phyloP scores from a whole-genome alignment of 1,140 invertebrate species.

The Drosophila jambulina region DNA sequence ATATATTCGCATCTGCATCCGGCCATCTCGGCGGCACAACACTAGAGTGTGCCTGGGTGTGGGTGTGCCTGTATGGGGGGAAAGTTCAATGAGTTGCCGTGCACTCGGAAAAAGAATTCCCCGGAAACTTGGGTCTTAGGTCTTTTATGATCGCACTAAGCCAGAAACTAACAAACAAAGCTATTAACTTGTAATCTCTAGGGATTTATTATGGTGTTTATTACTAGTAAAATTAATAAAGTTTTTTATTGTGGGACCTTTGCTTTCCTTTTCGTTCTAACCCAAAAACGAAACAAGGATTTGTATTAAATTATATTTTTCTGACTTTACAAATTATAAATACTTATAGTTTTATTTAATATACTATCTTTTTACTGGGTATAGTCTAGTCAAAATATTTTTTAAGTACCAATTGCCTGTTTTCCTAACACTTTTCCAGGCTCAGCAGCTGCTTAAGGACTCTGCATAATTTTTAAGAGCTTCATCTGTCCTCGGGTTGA shows the following conservation, averaged over 20 bases:
- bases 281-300: not conserved
- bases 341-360: not conserved
- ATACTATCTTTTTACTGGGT: not conserved
- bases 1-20: conserved; percentile 13
- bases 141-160: not conserved
- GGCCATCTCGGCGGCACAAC: conserved; percentile 11
- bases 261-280: not conserved
- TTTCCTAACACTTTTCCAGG: not conserved
- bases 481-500: not conserved
- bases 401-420: not conserved
- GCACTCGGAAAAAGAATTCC: conserved; percentile 11
- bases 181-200: not conserved
- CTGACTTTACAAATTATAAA: not conserved
- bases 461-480: conserved; percentile 1
- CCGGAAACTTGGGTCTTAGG: not conserved
- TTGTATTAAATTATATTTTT: not conserved
- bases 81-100: conserved; percentile 11
- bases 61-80: not conserved
- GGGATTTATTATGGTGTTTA: not conserved
- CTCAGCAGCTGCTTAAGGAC: not conserved
- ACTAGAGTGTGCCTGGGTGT: not conserved
- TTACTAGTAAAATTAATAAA: not conserved
- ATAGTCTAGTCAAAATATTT: not conserved
- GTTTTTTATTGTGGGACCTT: not conserved
- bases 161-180: not conserved